phyloP scores from a whole-genome alignment of 2,888 invertebrate genomes.

The Pterobdella sp. region DNA sequence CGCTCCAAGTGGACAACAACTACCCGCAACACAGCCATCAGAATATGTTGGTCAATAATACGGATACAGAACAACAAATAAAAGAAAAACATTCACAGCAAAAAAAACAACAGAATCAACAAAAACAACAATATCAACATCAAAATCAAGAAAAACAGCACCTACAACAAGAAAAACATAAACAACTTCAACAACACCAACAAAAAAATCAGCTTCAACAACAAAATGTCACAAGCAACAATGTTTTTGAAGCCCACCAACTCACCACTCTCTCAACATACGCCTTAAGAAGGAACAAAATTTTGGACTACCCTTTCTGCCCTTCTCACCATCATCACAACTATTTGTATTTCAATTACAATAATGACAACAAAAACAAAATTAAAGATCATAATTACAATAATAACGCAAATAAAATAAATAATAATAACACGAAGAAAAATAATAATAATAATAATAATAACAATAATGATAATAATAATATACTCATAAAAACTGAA shows the following conservation, averaged over 20 bases:
- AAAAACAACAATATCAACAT: neutral
- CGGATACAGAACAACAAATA: neutral
- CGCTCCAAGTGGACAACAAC: too few species aligned
- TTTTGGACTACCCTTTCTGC: neutral
- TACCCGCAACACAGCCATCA: too few species aligned
- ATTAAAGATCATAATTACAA: neutral
- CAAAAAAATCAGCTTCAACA: neutral
- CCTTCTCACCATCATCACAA: neutral
- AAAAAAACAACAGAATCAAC: too few species aligned
- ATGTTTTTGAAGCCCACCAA: neutral
- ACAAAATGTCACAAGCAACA: neutral
- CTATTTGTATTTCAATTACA: neutral
- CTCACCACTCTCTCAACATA: neutral
- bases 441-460: constrained; percentile 16
- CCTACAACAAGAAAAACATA: neutral
- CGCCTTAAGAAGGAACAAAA: neutral
- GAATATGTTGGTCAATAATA: too few species aligned
- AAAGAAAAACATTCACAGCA: neutral
- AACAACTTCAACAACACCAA: neutral
- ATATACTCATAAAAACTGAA: neutral
- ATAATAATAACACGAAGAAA: constrained; percentile 8
- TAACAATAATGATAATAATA: constrained; percentile 12
- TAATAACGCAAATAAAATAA: neutral
- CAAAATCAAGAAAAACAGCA: neutral
- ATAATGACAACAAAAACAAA: neutral